Conservation (phyloP, 23 tunicate species). For the Halocynthia aurantium region DNA sequence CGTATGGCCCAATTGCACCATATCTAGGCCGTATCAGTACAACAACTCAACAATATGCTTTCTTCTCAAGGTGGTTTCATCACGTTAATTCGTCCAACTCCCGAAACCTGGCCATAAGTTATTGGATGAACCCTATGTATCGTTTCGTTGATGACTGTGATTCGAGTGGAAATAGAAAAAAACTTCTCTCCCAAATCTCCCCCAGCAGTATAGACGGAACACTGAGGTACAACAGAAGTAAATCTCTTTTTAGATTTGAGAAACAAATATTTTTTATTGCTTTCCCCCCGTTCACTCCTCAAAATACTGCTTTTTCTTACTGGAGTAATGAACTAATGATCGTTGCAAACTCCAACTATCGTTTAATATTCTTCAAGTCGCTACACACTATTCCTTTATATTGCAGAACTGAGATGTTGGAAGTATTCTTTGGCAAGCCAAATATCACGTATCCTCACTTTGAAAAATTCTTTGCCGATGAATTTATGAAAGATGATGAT, state of each 20-base stretch:
- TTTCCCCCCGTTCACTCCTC: too few relatives aligned
- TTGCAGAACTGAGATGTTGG: constrained; percentile 12
- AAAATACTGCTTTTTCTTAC: too few relatives aligned
- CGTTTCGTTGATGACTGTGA: constrained; percentile 15
- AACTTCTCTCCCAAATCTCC: background rate
- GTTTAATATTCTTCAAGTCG: too few relatives aligned
- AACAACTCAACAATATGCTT: too few relatives aligned
- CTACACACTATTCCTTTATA: background rate
- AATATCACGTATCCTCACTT: constrained; percentile 1
- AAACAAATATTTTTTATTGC: too few relatives aligned
- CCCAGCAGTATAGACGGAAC: background rate
- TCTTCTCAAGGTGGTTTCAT: constrained; percentile 47
- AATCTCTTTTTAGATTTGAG: too few relatives aligned
- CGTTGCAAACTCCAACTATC: too few relatives aligned
- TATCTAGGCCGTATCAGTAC: too few relatives aligned
- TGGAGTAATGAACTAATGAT: too few relatives aligned
- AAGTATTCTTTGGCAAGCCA: constrained; percentile 5
- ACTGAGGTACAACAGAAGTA: constrained; percentile 1
- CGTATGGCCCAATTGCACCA: background rate
- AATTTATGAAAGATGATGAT: background rate
- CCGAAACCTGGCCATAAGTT: constrained; percentile 60
- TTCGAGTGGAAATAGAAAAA: background rate
- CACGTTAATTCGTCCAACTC: constrained; percentile 48
- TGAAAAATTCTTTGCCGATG: background rate
- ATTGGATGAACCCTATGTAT: constrained; percentile 30